Percentiles rank a stretch among this genome's conserved stretches.
Evolutionary conservation across 2,113 vertebrate genomes (phyloP).

Genomic region (cattle (Bos taurus)): DNA sequence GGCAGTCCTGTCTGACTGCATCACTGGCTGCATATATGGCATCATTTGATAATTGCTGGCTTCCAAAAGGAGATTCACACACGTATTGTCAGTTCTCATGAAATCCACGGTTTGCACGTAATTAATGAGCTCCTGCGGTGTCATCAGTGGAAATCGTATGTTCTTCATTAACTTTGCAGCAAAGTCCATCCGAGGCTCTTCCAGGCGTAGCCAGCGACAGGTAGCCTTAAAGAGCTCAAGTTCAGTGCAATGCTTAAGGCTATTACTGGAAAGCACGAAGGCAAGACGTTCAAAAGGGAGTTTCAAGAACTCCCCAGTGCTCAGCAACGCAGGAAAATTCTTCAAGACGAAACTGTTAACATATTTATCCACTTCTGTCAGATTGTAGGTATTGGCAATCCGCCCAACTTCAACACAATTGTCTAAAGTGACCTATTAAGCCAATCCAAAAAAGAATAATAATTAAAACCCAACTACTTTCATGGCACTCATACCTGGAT

Average conservation of each 20-base stretch:
- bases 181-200: slow-evolving; percentile 91
- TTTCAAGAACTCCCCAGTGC: slow-evolving; percentile 97
- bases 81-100: slow-evolving; percentile 97
- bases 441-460: slow-evolving; percentile 32
- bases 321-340: slow-evolving; percentile 95
- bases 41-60: slow-evolving; percentile 99
- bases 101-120: slow-evolving; percentile 98
- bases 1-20: slow-evolving; percentile 98
- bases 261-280: slow-evolving; percentile 97
- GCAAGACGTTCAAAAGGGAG: slow-evolving; percentile 96
- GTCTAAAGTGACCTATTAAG: slow-evolving; percentile 92
- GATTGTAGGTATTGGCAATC: slow-evolving; percentile 97
- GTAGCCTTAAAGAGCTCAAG: slow-evolving; percentile 97
- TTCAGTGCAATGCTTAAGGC: slow-evolving; percentile 97
- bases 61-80: slow-evolving; percentile 97
- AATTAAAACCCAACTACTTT: slow-evolving; percentile 28
- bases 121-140: slow-evolving; percentile 97
- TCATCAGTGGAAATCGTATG: slow-evolving; percentile 98
- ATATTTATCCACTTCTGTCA: slow-evolving; percentile 99
- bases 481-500: neutral
- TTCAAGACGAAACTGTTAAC: slow-evolving; percentile 98
- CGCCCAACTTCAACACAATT: slow-evolving; percentile 98
- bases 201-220: slow-evolving; percentile 91
- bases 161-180: slow-evolving; percentile 97
- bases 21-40: slow-evolving; percentile 99